These are phyloP conservation scores for Dreissena rostriformis DNA, from an alignment of 1,140 invertebrate genomes.

Conservation along the genomic window DNA sequence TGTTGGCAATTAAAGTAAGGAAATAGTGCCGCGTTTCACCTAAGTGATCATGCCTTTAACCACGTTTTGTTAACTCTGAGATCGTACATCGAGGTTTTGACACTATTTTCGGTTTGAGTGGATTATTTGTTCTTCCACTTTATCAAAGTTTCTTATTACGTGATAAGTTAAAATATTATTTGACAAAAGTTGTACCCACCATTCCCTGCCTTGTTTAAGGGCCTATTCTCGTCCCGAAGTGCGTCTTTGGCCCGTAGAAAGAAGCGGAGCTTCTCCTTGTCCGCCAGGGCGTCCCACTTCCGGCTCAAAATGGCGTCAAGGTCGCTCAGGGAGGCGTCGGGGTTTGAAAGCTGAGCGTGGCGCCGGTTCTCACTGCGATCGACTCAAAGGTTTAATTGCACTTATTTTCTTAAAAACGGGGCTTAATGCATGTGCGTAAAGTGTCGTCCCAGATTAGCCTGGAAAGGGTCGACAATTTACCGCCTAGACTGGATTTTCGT, in stretches of 20 bases:
- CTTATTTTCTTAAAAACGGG: too few species aligned
- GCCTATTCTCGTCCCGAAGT: slow-evolving; percentile 44
- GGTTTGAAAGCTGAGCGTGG: slow-evolving; percentile 35
- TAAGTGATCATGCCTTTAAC: not conserved
- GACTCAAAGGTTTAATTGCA: too few species aligned
- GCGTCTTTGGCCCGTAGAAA: slow-evolving; percentile 43
- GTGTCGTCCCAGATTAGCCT: too few species aligned
- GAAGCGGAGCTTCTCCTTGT: slow-evolving; percentile 33
- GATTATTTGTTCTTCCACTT: not conserved
- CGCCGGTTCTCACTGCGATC: slow-evolving; percentile 41
- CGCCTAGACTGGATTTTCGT: too few species aligned
- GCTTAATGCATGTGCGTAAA: too few species aligned
- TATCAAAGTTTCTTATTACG: not conserved
- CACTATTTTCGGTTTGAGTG: not conserved
- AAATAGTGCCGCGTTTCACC: too few species aligned
- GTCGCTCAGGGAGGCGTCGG: slow-evolving; percentile 15
- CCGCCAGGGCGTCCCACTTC: slow-evolving; percentile 39
- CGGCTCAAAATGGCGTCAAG: slow-evolving; percentile 25
- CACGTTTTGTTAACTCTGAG: not conserved
- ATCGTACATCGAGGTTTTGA: not conserved
- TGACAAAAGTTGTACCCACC: not conserved
- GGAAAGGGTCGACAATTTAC: too few species aligned
- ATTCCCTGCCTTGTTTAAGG: slow-evolving; percentile 12
- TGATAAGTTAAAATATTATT: not conserved
- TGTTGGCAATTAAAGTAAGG: not conserved